phyloP scores from a whole-genome alignment of 2,888 invertebrate genomes.

The Zelleria hepariella region DNA sequence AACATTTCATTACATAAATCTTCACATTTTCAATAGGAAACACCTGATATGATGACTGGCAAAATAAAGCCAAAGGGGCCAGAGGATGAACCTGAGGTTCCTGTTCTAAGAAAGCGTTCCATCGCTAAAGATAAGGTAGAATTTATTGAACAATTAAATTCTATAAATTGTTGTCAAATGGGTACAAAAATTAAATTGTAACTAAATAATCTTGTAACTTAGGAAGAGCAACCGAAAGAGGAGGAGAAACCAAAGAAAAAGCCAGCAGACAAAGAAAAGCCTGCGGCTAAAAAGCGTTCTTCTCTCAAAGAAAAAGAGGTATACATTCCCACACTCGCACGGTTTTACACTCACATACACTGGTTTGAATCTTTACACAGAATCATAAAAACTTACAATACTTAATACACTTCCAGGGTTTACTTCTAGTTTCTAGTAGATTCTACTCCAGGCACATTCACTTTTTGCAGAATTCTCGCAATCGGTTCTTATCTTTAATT shows the following conservation, averaged over 20 bases:
- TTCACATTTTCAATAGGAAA: constrained; percentile 41
- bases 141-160: not conserved
- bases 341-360: constrained; percentile 6
- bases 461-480: constrained; percentile 6
- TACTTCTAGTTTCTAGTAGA: constrained; percentile 10
- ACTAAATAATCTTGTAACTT: constrained; percentile 17
- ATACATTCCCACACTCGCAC: constrained; percentile 6
- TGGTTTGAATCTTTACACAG: not conserved
- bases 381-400: not conserved
- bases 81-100: constrained; percentile 55
- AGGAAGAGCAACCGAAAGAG: constrained; percentile 59
- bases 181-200: constrained; percentile 4
- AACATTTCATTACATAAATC: not conserved
- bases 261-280: constrained; percentile 49
- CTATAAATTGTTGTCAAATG: constrained; percentile 4
- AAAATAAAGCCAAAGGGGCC: constrained; percentile 63
- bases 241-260: constrained; percentile 63
- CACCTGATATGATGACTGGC: constrained; percentile 56
- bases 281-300: constrained; percentile 53
- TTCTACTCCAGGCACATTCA: constrained; percentile 7
- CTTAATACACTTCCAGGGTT: not conserved
- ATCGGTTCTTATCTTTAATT: constrained; percentile 8
- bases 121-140: constrained; percentile 59
- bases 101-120: constrained; percentile 54
- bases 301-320: constrained; percentile 65